Evolutionary conservation across 2,888 invertebrate species (phyloP).

Genomic region (Sinohyriopsis cumingii): DNA sequence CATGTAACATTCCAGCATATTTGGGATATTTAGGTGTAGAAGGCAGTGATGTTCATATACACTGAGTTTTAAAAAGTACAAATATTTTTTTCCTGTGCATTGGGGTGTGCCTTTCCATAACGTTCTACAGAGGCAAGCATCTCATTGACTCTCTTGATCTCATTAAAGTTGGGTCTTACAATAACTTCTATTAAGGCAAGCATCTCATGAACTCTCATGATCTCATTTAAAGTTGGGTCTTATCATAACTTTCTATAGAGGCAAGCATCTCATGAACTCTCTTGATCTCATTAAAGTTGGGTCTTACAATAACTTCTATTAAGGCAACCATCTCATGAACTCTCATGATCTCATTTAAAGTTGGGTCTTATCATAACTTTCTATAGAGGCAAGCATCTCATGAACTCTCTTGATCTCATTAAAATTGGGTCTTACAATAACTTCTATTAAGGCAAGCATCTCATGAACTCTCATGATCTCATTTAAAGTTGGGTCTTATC

Average conservation of each 20-base stretch:
- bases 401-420: slow-evolving; percentile 86
- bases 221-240: slow-evolving; percentile 86
- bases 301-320: slow-evolving; percentile 70
- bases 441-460: slow-evolving; percentile 75
- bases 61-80: no score
- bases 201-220: slow-evolving; percentile 82
- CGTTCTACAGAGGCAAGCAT: slow-evolving; percentile 75
- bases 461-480: slow-evolving; percentile 85
- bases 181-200: slow-evolving; percentile 74
- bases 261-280: slow-evolving; percentile 82
- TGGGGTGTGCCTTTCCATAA: slow-evolving; percentile 33
- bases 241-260: slow-evolving; percentile 71
- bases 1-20: no score
- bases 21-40: no score
- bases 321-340: no score
- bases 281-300: slow-evolving; percentile 86
- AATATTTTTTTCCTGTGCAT: no score
- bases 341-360: no score
- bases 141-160: slow-evolving; percentile 82
- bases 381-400: slow-evolving; percentile 76
- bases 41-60: no score
- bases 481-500: slow-evolving; percentile 73
- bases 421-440: slow-evolving; percentile 75
- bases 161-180: slow-evolving; percentile 79
- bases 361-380: slow-evolving; percentile 57